These are phyloP conservation scores for Marisa cornuarietis DNA, from an alignment of 1,140 invertebrate genomes.

Conservation along the genomic window DNA sequence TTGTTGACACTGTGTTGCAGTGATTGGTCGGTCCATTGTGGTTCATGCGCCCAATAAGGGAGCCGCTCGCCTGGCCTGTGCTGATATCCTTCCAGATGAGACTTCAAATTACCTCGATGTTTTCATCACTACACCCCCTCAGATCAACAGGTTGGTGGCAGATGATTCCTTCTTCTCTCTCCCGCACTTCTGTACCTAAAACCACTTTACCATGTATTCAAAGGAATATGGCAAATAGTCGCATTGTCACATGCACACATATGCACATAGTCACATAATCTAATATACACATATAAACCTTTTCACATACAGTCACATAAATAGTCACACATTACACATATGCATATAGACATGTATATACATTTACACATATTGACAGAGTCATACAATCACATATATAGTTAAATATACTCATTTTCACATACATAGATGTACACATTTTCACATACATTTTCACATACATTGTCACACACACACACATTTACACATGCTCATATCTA, in stretches of 20 bases:
- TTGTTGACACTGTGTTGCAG: conserved; percentile 64
- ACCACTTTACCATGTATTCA: not conserved
- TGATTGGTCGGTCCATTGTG: conserved; percentile 86
- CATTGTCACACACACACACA: no score
- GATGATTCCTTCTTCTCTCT: not conserved
- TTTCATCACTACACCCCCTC: not conserved
- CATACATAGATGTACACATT: no score
- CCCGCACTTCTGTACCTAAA: not conserved
- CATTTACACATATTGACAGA: not conserved
- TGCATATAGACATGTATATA: not conserved
- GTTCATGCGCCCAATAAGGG: conserved; percentile 81
- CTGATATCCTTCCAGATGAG: conserved; percentile 81
- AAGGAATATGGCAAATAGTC: not conserved
- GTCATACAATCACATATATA: not conserved
- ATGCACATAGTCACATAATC: not conserved
- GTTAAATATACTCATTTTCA: not conserved
- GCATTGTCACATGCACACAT: not conserved
- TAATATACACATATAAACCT: not conserved
- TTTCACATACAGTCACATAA: not conserved
- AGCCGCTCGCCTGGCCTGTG: conserved; percentile 82
- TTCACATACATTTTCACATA: no score
- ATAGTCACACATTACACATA: not conserved
- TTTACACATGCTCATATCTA: no score
- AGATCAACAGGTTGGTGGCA: conserved; percentile 7
- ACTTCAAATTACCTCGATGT: not conserved